Evolutionary conservation across 2,797 vertebrate genomes (phyloP).

Genomic region (Selene dorsalis): DNA sequence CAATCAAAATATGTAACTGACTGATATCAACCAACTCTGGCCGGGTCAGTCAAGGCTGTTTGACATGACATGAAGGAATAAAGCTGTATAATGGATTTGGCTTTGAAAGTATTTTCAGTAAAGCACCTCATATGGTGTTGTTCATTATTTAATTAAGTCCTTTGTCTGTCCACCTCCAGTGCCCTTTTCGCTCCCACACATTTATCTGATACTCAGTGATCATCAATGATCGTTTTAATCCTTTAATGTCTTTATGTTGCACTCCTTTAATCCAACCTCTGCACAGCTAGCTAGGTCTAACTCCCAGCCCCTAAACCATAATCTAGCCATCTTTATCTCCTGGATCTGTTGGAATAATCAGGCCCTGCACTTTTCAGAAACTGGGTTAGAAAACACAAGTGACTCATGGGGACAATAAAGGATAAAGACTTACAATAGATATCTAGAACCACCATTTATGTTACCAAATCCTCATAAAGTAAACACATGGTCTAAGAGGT

Average conservation of each 20-base stretch:
- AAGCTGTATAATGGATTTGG: neutral
- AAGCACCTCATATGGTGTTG: too few relatives aligned
- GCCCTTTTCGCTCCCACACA: neutral
- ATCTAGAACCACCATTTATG: slow-evolving; percentile 30
- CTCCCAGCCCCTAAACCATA: slow-evolving; percentile 22
- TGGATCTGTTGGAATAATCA: slow-evolving; percentile 34
- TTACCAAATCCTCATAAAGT: slow-evolving; percentile 19
- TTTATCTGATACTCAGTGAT: slow-evolving; percentile 12
- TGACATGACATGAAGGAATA: neutral
- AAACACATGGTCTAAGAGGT: too few relatives aligned
- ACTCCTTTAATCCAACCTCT: slow-evolving; percentile 46
- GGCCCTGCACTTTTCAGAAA: slow-evolving; percentile 48
- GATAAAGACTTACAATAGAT: slow-evolving; percentile 41
- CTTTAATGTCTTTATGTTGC: slow-evolving; percentile 52
- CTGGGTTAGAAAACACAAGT: slow-evolving; percentile 47
- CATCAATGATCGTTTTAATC: slow-evolving; percentile 47
- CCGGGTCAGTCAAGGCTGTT: neutral
- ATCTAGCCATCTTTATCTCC: slow-evolving; percentile 53
- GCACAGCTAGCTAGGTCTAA: slow-evolving; percentile 12
- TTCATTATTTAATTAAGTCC: too few relatives aligned
- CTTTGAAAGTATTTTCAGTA: too few relatives aligned
- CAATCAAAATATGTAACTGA: too few relatives aligned
- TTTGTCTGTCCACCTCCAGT: neutral
- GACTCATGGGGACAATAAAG: slow-evolving; percentile 32
- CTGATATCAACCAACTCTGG: too few relatives aligned